These are phyloP conservation scores for Choloepus didactylus DNA, from an alignment of 2,797 vertebrate species.

Conservation along the genomic window DNA sequence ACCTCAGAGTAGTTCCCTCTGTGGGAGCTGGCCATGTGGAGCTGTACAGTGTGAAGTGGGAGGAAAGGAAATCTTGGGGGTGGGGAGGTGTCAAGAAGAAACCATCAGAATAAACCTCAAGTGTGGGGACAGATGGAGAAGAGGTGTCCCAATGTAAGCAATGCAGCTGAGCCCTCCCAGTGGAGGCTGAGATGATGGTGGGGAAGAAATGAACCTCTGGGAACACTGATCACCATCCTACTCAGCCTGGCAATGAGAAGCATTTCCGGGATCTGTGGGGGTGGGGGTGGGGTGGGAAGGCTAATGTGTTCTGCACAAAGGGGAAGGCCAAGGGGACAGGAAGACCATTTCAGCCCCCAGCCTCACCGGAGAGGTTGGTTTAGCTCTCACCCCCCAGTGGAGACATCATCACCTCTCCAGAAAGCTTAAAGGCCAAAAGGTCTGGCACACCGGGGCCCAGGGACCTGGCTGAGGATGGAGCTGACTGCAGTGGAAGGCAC, in stretches of 20 bases:
- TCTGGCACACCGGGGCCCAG: background rate
- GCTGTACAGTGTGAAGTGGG: background rate
- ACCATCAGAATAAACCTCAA: background rate
- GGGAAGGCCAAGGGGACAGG: background rate
- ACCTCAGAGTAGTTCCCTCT: background rate
- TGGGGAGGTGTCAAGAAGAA: background rate
- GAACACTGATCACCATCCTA: background rate
- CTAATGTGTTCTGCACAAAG: background rate
- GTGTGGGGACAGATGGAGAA: background rate
- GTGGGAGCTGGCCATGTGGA: background rate
- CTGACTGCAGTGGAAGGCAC: background rate
- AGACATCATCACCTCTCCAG: background rate
- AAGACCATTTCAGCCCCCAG: background rate
- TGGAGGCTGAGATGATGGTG: background rate
- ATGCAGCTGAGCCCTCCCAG: background rate
- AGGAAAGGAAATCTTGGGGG: background rate
- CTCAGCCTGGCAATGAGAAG: background rate
- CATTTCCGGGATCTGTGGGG: background rate
- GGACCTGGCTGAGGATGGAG: background rate
- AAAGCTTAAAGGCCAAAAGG: background rate
- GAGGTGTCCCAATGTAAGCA: background rate
- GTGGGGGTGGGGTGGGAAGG: too few relatives aligned
- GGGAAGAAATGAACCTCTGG: accelerated
- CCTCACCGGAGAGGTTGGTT: background rate
- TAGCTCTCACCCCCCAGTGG: background rate